These are phyloP conservation scores for Drosophila sulfurigaster DNA, from an alignment of 1,140 invertebrate genomes.

Conservation along the genomic window DNA sequence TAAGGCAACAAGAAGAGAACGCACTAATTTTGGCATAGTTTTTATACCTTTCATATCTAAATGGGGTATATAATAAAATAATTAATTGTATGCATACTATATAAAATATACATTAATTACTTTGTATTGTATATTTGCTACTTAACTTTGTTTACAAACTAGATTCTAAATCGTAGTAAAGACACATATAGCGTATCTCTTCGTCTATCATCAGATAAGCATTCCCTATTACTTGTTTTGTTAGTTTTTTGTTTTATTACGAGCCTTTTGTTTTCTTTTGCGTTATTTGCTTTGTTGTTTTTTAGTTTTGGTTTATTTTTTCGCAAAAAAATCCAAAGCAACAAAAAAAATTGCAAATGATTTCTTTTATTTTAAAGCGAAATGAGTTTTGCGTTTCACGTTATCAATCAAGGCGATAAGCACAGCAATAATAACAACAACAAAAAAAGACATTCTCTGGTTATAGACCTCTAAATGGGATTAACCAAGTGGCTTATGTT, in stretches of 20 bases:
- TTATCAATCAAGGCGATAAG: slow-evolving; percentile 50
- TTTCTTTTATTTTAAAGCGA: slow-evolving; percentile 22
- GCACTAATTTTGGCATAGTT: slow-evolving; percentile 57
- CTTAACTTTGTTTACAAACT: too few relatives aligned
- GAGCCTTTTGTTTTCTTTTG: slow-evolving; percentile 15
- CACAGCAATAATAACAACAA: background rate
- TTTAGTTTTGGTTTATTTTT: slow-evolving; percentile 37
- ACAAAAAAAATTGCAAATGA: slow-evolving; percentile 42
- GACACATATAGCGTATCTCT: background rate
- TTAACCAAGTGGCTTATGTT: background rate
- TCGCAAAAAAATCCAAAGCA: slow-evolving; percentile 28
- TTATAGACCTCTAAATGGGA: background rate
- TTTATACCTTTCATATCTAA: background rate
- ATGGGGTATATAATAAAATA: background rate
- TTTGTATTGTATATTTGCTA: too few relatives aligned
- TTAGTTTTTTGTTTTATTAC: slow-evolving; percentile 22
- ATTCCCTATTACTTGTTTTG: slow-evolving; percentile 14
- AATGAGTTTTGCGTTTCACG: slow-evolving; percentile 3
- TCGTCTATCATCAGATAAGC: background rate
- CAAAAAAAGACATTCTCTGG: background rate
- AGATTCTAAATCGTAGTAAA: background rate
- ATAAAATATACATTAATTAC: too few relatives aligned
- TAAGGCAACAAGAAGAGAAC: slow-evolving; percentile 28
- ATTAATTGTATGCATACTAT: too few relatives aligned
- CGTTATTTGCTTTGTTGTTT: slow-evolving; percentile 23